Evolutionary conservation across 2,113 vertebrate species (phyloP).

Genomic region (Vulpes lagopus): DNA sequence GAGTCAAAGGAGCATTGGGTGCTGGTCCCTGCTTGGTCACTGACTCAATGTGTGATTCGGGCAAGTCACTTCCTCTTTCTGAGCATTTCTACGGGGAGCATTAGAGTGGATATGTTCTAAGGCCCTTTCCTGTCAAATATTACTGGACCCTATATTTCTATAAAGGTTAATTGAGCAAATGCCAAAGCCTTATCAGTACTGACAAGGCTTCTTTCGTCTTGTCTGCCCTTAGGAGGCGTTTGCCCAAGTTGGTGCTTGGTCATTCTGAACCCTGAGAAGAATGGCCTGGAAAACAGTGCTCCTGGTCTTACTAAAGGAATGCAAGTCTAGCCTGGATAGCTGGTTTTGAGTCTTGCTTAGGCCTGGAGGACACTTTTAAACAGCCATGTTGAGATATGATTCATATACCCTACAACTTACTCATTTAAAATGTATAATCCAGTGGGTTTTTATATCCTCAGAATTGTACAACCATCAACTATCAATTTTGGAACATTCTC

Average conservation of each 20-base stretch:
- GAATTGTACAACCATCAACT: neutral
- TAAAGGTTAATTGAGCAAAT: constrained; percentile 38
- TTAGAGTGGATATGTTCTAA: neutral
- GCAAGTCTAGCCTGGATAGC: neutral
- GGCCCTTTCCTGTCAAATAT: constrained; percentile 27
- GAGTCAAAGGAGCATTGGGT: neutral
- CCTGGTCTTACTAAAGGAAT: constrained; percentile 22
- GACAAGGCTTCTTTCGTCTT: neutral
- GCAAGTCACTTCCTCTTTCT: constrained; percentile 42
- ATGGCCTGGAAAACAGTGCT: neutral
- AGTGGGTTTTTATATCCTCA: constrained; percentile 19
- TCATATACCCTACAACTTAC: neutral
- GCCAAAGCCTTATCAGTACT: neutral
- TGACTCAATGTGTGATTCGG: neutral
- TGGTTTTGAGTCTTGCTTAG: neutral
- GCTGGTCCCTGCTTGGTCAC: neutral
- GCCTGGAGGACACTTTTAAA: neutral
- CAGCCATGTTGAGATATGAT: constrained; percentile 30
- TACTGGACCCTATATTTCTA: neutral
- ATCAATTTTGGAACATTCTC: constrained; percentile 56
- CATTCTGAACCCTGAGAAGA: constrained; percentile 23
- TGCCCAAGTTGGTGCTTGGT: constrained; percentile 13
- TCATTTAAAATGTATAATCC: constrained; percentile 19
- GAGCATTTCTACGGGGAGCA: neutral
- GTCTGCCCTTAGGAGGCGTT: neutral